These are phyloP conservation scores for Selenia dentaria DNA, from an alignment of 2,888 invertebrate species.

Conservation along the genomic window DNA sequence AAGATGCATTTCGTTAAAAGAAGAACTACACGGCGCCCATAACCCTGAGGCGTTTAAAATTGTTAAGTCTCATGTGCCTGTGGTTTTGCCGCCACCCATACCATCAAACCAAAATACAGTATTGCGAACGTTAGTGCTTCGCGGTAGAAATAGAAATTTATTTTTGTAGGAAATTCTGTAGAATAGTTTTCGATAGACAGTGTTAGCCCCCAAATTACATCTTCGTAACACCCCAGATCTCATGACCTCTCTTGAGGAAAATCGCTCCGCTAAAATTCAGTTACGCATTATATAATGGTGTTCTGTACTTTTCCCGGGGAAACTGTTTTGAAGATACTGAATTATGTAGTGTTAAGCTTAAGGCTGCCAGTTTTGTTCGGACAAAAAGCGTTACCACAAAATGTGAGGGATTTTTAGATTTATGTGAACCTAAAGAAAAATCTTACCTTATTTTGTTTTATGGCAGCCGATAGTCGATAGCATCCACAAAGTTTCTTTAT, in stretches of 20 bases:
- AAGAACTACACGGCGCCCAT: too few species aligned
- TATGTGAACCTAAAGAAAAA: background rate
- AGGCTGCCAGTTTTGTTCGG: slow-evolving; percentile 1
- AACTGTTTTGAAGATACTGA: slow-evolving; percentile 17
- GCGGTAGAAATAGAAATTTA: too few species aligned
- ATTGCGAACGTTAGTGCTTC: too few species aligned
- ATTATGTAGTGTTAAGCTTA: slow-evolving; percentile 11
- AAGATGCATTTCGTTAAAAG: too few species aligned
- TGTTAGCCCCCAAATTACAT: background rate
- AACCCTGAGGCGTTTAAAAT: too few species aligned
- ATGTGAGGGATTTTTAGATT: background rate
- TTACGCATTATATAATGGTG: slow-evolving; percentile 24
- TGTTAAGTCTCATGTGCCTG: too few species aligned
- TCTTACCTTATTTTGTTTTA: background rate
- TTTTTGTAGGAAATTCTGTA: too few species aligned
- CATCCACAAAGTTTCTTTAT: too few species aligned
- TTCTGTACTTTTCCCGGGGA: slow-evolving; percentile 13
- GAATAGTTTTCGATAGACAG: too few species aligned
- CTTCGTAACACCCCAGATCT: slow-evolving; percentile 6
- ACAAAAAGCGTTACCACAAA: background rate
- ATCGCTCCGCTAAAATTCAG: slow-evolving; percentile 20
- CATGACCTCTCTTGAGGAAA: slow-evolving; percentile 14
- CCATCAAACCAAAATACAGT: too few species aligned
- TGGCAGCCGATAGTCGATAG: too few species aligned
- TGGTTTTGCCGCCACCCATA: too few species aligned